Evolutionary conservation across 2,888 invertebrate genomes (phyloP).

Genomic region (Acanthosepion pharaonis): DNA sequence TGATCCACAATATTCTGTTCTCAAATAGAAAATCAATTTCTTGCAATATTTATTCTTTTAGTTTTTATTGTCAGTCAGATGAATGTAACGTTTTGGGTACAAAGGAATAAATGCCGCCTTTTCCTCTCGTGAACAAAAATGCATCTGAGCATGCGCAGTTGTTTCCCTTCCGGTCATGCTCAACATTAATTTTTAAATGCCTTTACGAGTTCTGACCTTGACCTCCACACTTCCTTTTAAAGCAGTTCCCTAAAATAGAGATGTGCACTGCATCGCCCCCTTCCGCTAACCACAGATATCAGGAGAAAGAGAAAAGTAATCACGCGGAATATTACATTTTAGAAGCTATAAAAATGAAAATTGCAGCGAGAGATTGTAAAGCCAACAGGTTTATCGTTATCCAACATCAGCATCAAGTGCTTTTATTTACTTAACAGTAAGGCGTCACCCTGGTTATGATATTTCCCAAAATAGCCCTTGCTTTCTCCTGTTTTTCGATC

Average conservation of each 20-base stretch:
- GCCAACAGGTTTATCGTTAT: too few relatives aligned
- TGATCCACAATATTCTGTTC: background rate
- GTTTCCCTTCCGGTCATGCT: background rate
- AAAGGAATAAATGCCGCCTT: background rate
- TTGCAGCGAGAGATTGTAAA: too few relatives aligned
- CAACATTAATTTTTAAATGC: background rate
- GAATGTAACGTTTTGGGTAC: background rate
- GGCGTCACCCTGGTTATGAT: too few relatives aligned
- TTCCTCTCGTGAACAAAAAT: background rate
- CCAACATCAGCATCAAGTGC: too few relatives aligned
- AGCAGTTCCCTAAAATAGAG: background rate
- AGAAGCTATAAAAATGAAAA: too few relatives aligned
- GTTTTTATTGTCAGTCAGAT: too few relatives aligned
- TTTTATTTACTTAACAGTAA: too few relatives aligned
- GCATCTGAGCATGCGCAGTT: background rate
- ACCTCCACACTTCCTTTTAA: background rate
- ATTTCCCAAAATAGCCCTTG: too few relatives aligned
- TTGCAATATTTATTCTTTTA: background rate
- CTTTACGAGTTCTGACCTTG: background rate
- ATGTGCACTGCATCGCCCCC: background rate
- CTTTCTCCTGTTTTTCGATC: too few relatives aligned
- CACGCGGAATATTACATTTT: too few relatives aligned
- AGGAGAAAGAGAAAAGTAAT: too few relatives aligned
- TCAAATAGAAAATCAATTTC: background rate
- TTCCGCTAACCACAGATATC: too few relatives aligned